Conservation (phyloP, 2,113 vertebrate species). For the Pseudolaguvia tuberculata region DNA sequence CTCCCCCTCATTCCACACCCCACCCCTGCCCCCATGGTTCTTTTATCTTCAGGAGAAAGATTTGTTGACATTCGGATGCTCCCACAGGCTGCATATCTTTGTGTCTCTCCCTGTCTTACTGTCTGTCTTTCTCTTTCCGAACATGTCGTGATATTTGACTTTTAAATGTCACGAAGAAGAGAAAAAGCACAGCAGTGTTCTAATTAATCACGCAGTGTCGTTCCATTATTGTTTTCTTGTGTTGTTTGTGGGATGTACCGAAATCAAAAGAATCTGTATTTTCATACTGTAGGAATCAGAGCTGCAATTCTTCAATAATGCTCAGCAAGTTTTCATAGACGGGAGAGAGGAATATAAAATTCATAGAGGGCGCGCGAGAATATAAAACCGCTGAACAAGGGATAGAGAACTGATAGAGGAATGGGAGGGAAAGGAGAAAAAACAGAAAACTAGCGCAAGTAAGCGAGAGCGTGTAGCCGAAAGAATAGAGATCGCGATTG, state of each 20-base stretch:
- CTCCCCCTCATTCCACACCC: not conserved
- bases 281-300: too few relatives aligned
- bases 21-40: not conserved
- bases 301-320: too few relatives aligned
- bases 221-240: not conserved
- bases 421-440: too few relatives aligned
- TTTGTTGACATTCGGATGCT: slow-evolving; percentile 38
- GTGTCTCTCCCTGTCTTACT: not conserved
- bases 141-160: not conserved
- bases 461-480: too few relatives aligned
- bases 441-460: too few relatives aligned
- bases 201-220: not conserved
- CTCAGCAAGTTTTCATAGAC: too few relatives aligned
- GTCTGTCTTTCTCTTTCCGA: too few relatives aligned
- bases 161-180: not conserved
- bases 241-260: not conserved
- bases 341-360: too few relatives aligned
- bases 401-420: too few relatives aligned
- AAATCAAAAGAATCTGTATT: too few relatives aligned
- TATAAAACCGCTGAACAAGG: too few relatives aligned
- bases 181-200: not conserved
- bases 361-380: too few relatives aligned
- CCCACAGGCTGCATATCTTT: not conserved
- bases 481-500: not conserved
- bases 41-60: slow-evolving; percentile 14